A percentile compares a stretch with the other conserved stretches of the same genome.
These are phyloP conservation scores for Eptesicus fuscus DNA, from an alignment of 2,113 vertebrate genomes.

Conservation along the genomic window DNA sequence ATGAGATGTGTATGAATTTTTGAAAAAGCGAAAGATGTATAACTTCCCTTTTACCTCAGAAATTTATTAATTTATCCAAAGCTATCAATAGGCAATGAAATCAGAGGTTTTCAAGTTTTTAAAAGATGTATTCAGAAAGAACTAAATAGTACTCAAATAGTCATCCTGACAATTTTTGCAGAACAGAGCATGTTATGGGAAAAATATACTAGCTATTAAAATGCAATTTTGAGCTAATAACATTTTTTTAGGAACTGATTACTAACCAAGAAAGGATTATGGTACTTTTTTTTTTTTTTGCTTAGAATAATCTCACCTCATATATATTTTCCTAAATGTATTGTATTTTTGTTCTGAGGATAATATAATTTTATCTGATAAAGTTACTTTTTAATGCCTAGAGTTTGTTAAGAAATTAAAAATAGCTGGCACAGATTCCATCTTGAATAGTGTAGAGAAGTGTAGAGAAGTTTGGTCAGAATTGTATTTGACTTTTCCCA, in stretches of 20 bases:
- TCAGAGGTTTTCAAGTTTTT: not conserved
- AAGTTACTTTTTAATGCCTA: not conserved
- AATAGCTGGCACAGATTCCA: not conserved
- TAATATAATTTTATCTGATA: not conserved
- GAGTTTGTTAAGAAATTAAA: not conserved
- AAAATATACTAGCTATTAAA: not conserved
- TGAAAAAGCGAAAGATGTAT: not conserved
- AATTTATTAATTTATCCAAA: not conserved
- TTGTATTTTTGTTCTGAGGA: not conserved
- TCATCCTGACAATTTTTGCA: not conserved
- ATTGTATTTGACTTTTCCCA: not conserved
- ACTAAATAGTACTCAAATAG: not conserved
- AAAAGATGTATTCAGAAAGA: not conserved
- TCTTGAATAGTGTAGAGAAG: not conserved
- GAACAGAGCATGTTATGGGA: not conserved
- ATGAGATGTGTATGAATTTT: not conserved
- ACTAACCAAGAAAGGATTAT: not conserved
- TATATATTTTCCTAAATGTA: not conserved
- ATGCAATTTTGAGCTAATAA: not conserved
- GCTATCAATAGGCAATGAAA: not conserved
- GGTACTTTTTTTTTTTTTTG: not conserved
- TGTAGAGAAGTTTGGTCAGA: not conserved
- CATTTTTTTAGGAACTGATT: not conserved
- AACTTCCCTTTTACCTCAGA: not conserved
- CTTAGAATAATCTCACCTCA: not conserved